Percentiles rank a stretch among this genome's conserved stretches.
Evolutionary conservation across 2,888 invertebrate genomes (phyloP).

Genomic region (Chrysodeixis includens): DNA sequence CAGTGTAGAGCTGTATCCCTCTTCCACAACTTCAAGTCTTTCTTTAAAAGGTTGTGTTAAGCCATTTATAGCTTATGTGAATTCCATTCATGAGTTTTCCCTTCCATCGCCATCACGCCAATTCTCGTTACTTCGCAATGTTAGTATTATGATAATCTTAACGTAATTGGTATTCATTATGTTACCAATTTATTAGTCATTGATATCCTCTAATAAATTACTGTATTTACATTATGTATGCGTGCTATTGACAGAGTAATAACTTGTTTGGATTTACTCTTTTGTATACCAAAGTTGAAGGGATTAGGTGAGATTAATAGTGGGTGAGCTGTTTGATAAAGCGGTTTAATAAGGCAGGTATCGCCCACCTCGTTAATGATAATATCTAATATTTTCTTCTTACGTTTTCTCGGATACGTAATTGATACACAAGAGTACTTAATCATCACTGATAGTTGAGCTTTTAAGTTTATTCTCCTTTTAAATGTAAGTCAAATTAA

Average conservation of each 20-base stretch:
- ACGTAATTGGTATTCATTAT: neutral
- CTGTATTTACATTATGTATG: neutral
- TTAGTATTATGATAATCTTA: neutral
- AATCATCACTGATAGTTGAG: neutral
- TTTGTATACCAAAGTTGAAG: neutral
- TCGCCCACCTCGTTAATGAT: neutral
- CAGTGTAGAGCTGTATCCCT: too few species aligned
- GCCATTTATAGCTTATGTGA: slow-evolving; percentile 34
- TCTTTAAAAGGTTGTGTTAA: too few species aligned
- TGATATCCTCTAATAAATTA: neutral
- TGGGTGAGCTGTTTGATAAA: neutral
- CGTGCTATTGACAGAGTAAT: neutral
- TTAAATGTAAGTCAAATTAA: too few species aligned
- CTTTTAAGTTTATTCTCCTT: neutral
- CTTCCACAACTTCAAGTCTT: too few species aligned
- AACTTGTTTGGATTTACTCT: slow-evolving; percentile 1
- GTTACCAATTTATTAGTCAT: slow-evolving; percentile 1
- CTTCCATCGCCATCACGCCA: slow-evolving; percentile 10
- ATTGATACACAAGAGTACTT: neutral
- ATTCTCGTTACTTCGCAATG: neutral
- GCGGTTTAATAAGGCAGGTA: neutral
- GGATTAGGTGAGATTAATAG: slow-evolving; percentile 2
- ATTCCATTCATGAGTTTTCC: slow-evolving; percentile 54
- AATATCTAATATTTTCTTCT: neutral
- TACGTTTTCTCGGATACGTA: neutral